These are phyloP conservation scores for Apis laboriosa DNA, from an alignment of 1,140 invertebrate species.

Conservation along the genomic window DNA sequence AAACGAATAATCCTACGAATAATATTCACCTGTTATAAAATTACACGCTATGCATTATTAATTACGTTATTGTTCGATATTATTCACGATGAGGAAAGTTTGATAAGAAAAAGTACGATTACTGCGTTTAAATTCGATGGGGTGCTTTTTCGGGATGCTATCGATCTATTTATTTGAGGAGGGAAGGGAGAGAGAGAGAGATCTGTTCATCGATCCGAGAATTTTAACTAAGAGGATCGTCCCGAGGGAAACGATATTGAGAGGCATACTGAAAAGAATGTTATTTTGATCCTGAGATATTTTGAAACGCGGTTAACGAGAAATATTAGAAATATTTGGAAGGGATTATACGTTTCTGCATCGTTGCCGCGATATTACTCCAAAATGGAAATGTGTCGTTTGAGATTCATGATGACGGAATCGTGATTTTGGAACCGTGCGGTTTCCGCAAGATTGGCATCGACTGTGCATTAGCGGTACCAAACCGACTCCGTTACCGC, in stretches of 20 bases:
- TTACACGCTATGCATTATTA: too few species aligned
- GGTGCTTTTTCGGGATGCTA: neutral
- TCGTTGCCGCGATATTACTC: conserved; percentile 3
- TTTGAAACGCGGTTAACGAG: neutral
- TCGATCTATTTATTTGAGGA: neutral
- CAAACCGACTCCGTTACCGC: conserved; percentile 66
- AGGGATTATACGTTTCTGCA: neutral
- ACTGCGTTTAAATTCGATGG: too few species aligned
- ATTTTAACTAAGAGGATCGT: conserved; percentile 12
- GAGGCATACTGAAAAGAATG: neutral
- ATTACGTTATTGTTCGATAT: too few species aligned
- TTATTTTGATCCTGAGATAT: too few species aligned
- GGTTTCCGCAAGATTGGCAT: conserved; percentile 59
- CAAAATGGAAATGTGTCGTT: conserved; percentile 27
- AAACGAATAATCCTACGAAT: too few species aligned
- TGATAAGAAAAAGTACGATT: too few species aligned
- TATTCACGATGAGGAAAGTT: too few species aligned
- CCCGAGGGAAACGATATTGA: neutral
- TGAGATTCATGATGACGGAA: conserved; percentile 21
- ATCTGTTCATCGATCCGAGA: conserved; percentile 32
- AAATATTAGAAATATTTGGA: neutral
- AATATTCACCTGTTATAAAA: too few species aligned
- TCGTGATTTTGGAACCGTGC: conserved; percentile 51
- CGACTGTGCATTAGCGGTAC: conserved; percentile 66
- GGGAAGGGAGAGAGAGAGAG: neutral